Conservation (phyloP, 1,140 invertebrate species). For the Drosophila nikananu region DNA sequence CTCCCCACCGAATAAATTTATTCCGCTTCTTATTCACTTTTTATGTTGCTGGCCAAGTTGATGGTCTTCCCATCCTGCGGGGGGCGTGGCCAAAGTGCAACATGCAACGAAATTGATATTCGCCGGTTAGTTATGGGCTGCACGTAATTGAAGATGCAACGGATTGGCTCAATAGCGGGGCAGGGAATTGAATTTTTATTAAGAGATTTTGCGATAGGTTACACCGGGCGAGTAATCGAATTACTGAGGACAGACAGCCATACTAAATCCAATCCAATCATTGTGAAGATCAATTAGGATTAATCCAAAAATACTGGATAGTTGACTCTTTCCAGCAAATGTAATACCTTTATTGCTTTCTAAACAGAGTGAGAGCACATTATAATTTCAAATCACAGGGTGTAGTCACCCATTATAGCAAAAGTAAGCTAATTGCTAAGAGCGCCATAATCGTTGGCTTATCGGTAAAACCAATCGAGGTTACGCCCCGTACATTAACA, state of each 20-base stretch:
- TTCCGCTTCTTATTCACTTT: slow-evolving; percentile 47
- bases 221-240: neutral
- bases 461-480: slow-evolving; percentile 30
- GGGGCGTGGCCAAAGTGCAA: slow-evolving; percentile 48
- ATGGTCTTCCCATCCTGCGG: slow-evolving; percentile 5
- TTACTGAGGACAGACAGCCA: neutral
- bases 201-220: slow-evolving; percentile 14
- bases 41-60: slow-evolving; percentile 37
- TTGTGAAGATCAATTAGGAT: neutral
- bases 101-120: slow-evolving; percentile 61
- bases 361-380: neutral
- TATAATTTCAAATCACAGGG: slow-evolving; percentile 6
- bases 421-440: slow-evolving; percentile 50
- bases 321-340: no score
- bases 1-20: slow-evolving; percentile 51
- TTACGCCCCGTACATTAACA: slow-evolving; percentile 41
- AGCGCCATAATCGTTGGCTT: slow-evolving; percentile 42
- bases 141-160: slow-evolving; percentile 45
- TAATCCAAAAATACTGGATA: neutral
- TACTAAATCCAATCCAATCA: neutral
- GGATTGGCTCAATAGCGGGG: slow-evolving; percentile 15
- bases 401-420: neutral
- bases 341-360: neutral
- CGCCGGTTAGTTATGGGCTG: slow-evolving; percentile 36
- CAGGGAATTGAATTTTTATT: slow-evolving; percentile 25